These are phyloP conservation scores for Dipodomys merriami DNA, from an alignment of 2,113 vertebrate genomes.

Conservation along the genomic window DNA sequence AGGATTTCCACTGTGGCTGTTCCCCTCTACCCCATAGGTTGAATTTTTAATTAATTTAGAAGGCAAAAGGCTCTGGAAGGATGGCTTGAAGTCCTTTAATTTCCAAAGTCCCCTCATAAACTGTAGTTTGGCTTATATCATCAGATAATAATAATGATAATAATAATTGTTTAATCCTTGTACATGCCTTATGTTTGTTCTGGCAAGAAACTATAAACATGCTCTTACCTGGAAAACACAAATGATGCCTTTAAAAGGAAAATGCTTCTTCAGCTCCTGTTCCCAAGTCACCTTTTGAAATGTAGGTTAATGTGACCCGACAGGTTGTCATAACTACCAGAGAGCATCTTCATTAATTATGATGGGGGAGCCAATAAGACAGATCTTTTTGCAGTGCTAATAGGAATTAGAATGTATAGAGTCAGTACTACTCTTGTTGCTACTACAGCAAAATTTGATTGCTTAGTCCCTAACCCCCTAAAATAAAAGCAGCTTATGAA, in stretches of 20 bases:
- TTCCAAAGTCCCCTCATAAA: conserved; percentile 22
- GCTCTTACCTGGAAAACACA: conserved; percentile 38
- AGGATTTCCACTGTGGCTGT: not conserved
- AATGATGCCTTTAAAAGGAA: conserved; percentile 41
- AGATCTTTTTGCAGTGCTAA: not conserved
- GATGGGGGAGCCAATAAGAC: not conserved
- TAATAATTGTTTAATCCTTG: not conserved
- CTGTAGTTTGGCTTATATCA: conserved; percentile 24
- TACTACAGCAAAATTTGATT: conserved; percentile 20
- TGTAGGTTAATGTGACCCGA: conserved; percentile 49
- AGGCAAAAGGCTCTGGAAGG: conserved; percentile 15
- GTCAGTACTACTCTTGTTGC: not conserved
- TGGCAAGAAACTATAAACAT: conserved; percentile 5
- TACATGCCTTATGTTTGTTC: conserved; percentile 33
- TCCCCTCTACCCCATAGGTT: not conserved
- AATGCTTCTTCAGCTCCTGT: conserved; percentile 2
- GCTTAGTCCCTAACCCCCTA: not conserved
- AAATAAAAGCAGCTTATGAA: conserved; percentile 33
- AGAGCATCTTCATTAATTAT: conserved; percentile 56
- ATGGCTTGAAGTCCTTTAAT: conserved; percentile 13
- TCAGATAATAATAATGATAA: conserved; percentile 10
- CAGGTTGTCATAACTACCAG: conserved; percentile 17
- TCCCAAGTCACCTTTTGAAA: conserved; percentile 53
- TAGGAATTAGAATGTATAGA: conserved; percentile 4
- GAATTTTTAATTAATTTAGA: conserved; percentile 39